Conservation (phyloP, 2,888 invertebrate genomes). For the Theodoxus fluviatilis region DNA sequence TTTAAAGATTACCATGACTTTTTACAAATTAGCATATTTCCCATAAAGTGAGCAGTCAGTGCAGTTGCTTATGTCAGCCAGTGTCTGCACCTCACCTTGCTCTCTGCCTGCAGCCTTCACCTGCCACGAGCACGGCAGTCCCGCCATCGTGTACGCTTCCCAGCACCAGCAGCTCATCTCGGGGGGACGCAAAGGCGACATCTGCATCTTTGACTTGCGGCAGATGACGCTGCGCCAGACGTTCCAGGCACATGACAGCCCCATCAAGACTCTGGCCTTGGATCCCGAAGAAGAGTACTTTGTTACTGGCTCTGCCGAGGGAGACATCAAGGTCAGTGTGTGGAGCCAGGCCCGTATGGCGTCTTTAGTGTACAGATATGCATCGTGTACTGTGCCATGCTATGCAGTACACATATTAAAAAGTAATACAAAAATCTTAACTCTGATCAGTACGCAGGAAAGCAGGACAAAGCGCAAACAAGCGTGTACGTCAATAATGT, state of each 20-base stretch:
- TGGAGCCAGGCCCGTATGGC: too few species aligned
- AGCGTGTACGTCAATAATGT: too few species aligned
- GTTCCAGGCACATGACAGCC: constrained; percentile 84
- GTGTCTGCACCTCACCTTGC: background rate
- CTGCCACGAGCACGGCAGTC: constrained; percentile 90
- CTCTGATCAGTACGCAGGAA: too few species aligned
- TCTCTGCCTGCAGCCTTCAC: constrained; percentile 76
- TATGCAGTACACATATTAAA: too few species aligned
- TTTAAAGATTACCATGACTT: too few species aligned
- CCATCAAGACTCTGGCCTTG: constrained; percentile 92
- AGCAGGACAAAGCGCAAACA: too few species aligned
- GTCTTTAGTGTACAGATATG: too few species aligned
- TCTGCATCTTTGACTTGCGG: constrained; percentile 93
- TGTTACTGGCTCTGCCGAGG: constrained; percentile 81
- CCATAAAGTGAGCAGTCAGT: background rate
- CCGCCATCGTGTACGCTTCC: constrained; percentile 89
- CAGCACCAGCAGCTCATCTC: constrained; percentile 92
- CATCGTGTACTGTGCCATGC: too few species aligned
- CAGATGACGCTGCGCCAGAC: constrained; percentile 76
- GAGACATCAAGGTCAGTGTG: constrained; percentile 68
- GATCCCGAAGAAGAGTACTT: constrained; percentile 96
- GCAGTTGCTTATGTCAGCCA: background rate
- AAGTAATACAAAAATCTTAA: too few species aligned
- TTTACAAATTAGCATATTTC: background rate
- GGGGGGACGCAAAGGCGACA: constrained; percentile 95